Evolutionary conservation across 2,797 vertebrate species (phyloP).

Genomic region (Clarias platycephalus): DNA sequence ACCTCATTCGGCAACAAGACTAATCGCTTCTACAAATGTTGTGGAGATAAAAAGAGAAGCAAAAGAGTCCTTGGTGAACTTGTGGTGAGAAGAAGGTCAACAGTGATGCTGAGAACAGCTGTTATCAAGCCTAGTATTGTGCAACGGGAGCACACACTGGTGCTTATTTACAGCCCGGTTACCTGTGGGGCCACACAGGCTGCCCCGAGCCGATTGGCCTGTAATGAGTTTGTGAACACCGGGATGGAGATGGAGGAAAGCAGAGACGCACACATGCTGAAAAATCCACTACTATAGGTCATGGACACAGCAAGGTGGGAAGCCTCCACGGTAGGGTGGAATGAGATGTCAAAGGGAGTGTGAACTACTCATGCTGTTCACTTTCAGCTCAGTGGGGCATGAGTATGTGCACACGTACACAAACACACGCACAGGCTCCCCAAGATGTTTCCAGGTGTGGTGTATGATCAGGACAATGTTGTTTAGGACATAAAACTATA

Average conservation of each 20-base stretch:
- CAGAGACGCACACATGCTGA: slow-evolving; percentile 47
- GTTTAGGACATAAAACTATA: slow-evolving; percentile 4
- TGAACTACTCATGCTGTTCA: slow-evolving; percentile 32
- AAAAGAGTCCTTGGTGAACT: slow-evolving; percentile 85
- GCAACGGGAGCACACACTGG: slow-evolving; percentile 84
- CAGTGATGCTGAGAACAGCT: slow-evolving; percentile 83
- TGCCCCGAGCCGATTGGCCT: slow-evolving; percentile 81
- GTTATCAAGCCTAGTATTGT: slow-evolving; percentile 87
- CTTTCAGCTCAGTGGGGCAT: slow-evolving; percentile 25
- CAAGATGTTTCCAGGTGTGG: slow-evolving; percentile 12
- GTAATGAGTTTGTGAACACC: slow-evolving; percentile 86
- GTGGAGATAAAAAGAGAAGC: slow-evolving; percentile 83
- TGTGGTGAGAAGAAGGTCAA: slow-evolving; percentile 88
- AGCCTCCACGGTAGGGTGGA: slow-evolving; percentile 48
- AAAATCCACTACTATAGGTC: slow-evolving; percentile 49
- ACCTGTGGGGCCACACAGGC: slow-evolving; percentile 85
- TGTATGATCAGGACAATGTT: background rate
- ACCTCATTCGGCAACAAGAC: slow-evolving; percentile 49
- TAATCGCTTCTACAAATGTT: slow-evolving; percentile 76
- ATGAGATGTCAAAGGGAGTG: slow-evolving; percentile 46
- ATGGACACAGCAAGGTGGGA: slow-evolving; percentile 35
- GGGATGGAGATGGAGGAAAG: slow-evolving; percentile 64
- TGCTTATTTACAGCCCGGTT: slow-evolving; percentile 94
- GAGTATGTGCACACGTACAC: background rate
- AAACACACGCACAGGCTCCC: background rate